Conservation (phyloP, 2,113 vertebrate species). For the Syrmaticus mikado region DNA sequence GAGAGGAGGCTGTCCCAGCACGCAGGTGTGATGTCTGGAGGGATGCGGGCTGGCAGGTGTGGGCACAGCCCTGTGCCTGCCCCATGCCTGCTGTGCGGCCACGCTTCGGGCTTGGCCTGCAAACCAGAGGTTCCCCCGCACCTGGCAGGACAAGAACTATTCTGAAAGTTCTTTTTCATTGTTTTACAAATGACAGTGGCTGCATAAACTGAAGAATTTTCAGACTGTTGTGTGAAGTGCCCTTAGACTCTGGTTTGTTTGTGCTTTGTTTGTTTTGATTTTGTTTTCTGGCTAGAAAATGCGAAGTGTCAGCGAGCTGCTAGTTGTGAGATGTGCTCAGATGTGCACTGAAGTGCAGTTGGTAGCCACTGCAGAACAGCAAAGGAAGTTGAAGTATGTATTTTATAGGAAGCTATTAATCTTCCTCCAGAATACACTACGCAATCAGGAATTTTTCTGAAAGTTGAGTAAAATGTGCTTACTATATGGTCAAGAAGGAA, state of each 20-base stretch:
- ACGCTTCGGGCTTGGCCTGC: not conserved
- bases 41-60: not conserved
- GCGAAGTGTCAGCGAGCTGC: not conserved
- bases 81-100: not conserved
- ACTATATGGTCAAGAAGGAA: not conserved
- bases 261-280: not conserved
- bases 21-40: not conserved
- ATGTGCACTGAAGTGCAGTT: not conserved
- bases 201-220: not conserved
- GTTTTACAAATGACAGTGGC: not conserved
- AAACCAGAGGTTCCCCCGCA: not conserved
- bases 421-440: constrained; percentile 15
- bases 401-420: constrained; percentile 34
- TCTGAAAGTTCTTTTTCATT: not conserved
- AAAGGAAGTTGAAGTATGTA: constrained; percentile 27
- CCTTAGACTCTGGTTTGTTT: not conserved
- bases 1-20: not conserved
- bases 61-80: not conserved
- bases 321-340: not conserved
- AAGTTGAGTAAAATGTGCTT: constrained; percentile 22
- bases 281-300: not conserved
- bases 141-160: not conserved
- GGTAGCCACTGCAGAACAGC: constrained; percentile 3
- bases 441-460: constrained; percentile 26
- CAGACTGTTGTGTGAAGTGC: not conserved